phyloP scores from a whole-genome alignment of 2,113 vertebrate genomes.

The Psilopogon haemacephalus region DNA sequence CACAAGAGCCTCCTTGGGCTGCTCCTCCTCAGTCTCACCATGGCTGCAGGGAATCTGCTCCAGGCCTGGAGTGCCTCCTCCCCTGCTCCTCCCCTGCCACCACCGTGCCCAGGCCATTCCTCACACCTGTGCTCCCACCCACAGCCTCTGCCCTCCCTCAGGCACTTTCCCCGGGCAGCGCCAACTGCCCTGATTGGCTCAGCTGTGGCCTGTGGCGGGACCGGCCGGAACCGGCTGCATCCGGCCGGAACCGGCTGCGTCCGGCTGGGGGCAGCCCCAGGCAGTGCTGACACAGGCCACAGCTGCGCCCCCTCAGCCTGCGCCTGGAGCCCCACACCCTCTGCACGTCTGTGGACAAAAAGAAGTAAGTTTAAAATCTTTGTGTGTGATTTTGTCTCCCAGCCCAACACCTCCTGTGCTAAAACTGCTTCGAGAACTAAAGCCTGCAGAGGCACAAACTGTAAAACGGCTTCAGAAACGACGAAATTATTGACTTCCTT shows the following conservation, averaged over 20 bases:
- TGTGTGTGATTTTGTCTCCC: background rate
- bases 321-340: background rate
- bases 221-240: too few species aligned
- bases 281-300: too few species aligned
- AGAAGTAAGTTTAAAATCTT: background rate
- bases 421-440: background rate
- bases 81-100: background rate
- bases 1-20: accelerated
- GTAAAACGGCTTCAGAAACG: background rate
- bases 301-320: accelerated
- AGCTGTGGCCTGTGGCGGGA: background rate
- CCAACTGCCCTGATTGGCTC: too few species aligned
- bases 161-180: background rate
- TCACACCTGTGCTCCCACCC: background rate
- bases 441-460: background rate
- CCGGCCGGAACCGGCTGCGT: too few species aligned
- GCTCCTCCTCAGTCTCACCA: accelerated
- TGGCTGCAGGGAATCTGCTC: background rate
- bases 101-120: background rate
- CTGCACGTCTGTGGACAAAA: background rate
- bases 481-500: accelerated
- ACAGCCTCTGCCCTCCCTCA: background rate
- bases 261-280: accelerated
- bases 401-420: too few species aligned
- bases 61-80: background rate